Evolutionary conservation across 2,888 invertebrate species (phyloP).

Genomic region (Galeruca laticollis): DNA sequence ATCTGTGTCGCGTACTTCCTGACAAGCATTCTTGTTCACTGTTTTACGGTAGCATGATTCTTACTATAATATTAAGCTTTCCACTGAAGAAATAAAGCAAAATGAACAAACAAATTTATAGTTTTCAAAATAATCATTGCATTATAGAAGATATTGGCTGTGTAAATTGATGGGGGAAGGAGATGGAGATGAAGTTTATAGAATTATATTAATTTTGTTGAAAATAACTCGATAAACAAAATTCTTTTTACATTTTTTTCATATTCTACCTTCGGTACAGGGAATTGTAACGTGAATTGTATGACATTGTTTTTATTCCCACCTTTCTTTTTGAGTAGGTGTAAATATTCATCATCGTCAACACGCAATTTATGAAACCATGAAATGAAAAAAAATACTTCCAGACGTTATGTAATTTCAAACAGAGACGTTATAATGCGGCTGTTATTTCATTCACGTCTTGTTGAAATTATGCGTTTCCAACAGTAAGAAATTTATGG

Average conservation of each 20-base stretch:
- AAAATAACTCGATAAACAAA: no score
- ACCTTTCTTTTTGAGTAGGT: neutral
- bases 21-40: neutral
- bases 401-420: neutral
- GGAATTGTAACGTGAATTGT: no score
- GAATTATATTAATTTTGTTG: no score
- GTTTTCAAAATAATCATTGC: no score
- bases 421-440: neutral
- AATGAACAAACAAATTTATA: no score
- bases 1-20: slow-evolving; percentile 2
- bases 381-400: neutral
- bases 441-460: neutral
- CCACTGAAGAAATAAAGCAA: no score
- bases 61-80: no score
- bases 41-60: neutral
- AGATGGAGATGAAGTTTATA: no score
- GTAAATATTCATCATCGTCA: slow-evolving; percentile 8
- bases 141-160: no score
- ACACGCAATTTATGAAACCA: slow-evolving; percentile 9
- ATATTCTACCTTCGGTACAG: no score
- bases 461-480: neutral
- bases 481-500: neutral
- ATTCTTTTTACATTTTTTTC: no score
- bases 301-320: neutral
- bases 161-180: no score